Evolutionary conservation across 2,113 vertebrate genomes (phyloP), one percentile per base, ranked within the genome.

Genomic region (Podiceps cristatus): DNA sequence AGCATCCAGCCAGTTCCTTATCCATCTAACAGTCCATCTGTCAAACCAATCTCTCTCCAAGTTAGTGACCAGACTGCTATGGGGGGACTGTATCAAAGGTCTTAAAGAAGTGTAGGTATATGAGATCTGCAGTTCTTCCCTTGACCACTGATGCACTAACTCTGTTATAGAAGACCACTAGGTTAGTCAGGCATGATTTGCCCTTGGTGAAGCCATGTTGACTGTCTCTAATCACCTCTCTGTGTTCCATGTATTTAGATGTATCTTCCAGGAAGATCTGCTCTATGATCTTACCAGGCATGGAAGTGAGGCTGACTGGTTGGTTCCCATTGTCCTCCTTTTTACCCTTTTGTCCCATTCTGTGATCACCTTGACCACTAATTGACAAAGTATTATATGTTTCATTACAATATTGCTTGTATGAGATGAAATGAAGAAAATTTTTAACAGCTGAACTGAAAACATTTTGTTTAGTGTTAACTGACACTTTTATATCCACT

Each of bases 271-370:
- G 29, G 4, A 56, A 17, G 25, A 53, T 72, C 19, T 67, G 23
- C 7, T 86, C 7, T 33, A 29, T 42, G 18, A 45, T 42, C 18
- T 33, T 64, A 25, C 8, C 19, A 3, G 17, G 6, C 14, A 42
- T 7, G 15, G 27, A 73, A 55, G 10, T 42, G 40, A 77, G 31
- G 12, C 4, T 71, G 56, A 33, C 33, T 60, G 22, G 7, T 52
- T 0, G 0, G 14, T 62, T 58, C 20, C 13, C 6, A 11, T 11
- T 72, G 14, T 72, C 31, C 18, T 86, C 18, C 25, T 44, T 60
- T 82, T 74, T 23, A 58, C 8, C 5, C 29, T 88, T 90, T 81
- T 67, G 33, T 77, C 13, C 13, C 15, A 23, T 68, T 47, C 37
- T 73, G 11, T 81, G 45, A 72, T 45, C 29, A 17, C 4, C 25